phyloP scores from a whole-genome alignment of 2,888 invertebrate species.

The Calliopum simillimum region DNA sequence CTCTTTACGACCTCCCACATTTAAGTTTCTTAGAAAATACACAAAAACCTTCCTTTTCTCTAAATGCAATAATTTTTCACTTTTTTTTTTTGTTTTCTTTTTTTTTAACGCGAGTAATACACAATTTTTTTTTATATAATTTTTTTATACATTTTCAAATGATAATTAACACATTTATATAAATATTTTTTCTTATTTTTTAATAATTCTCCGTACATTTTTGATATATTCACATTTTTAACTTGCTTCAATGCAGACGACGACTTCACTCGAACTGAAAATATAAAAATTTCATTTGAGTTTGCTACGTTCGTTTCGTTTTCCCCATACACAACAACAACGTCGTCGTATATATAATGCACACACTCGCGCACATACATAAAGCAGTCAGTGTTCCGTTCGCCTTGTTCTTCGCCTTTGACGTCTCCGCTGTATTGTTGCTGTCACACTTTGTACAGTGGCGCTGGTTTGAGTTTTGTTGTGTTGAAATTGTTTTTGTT shows the following conservation, averaged over 20 bases:
- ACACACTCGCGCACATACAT: slow-evolving; percentile 14
- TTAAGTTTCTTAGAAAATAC: neutral
- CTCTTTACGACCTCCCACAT: slow-evolving; percentile 13
- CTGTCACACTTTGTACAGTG: slow-evolving; percentile 15
- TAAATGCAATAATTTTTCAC: slow-evolving; percentile 2
- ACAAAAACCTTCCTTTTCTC: neutral
- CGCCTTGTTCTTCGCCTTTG: slow-evolving; percentile 9
- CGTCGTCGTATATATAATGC: neutral
- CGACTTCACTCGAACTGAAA: slow-evolving; percentile 24
- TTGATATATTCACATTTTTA: neutral
- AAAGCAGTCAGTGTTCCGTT: neutral
- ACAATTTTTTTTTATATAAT: slow-evolving; percentile 6
- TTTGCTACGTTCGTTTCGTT: slow-evolving; percentile 23
- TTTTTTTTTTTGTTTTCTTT: neutral
- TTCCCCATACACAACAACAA: slow-evolving; percentile 18
- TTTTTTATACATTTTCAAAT: slow-evolving; percentile 7
- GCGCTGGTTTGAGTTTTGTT: neutral
- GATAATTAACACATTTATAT: neutral
- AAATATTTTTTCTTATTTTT: neutral
- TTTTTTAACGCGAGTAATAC: neutral
- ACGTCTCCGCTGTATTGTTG: neutral
- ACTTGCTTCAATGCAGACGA: slow-evolving; percentile 21
- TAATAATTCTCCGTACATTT: slow-evolving; percentile 2
- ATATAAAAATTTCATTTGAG: slow-evolving; percentile 14
- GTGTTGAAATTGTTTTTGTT: slow-evolving; percentile 26